Base-by-base conservation (phyloP, 2,888 invertebrate species). In the Epinotia bilunana region DNA sequence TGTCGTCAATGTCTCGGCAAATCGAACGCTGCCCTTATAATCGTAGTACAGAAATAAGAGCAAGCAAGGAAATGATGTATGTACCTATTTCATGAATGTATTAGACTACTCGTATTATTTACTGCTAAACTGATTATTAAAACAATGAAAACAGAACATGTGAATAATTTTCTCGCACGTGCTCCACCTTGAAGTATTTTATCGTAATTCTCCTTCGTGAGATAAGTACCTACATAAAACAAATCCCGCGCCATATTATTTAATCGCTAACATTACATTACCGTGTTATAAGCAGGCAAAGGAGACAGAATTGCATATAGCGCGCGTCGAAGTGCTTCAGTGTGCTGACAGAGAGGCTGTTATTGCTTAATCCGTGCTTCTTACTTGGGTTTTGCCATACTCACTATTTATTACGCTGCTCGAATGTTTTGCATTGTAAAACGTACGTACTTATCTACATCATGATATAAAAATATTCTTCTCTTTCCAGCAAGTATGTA, bases 171-270 rank as follows among this genome's bases (percentile, higher is more conserved):
- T 16, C 4, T 39, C 16, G 11, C 57, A 57, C 68, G 68, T 68
- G 68, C 43, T 67, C 13, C 43, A 43, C 16, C 20, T 57, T 57
- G 57, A 58, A 68, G 57, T 57, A 9, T 39, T 39, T 58, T 58
- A 68, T 68, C 68, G n/a, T 58, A 68, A 68, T 68, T 43, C 43
- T 18, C 57, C 13, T 57, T 33, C 39, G 12, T 39, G 12, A 33
- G 67, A 39, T 68, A 39, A 57, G 28, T 53, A 46, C n/a, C n/a
- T n/a, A n/a, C 46, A 49, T 53, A 13, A 65, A 65, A 53, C 11
- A 65, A 65, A 65, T 55, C 65, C 53, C 12, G n/a, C n/a, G 28
- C 11, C n/a, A 64, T 23, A 28, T 23, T 28, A 65, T 28, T 16
- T 65, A 55, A 55, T 55, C 53, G 53, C 18, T 28, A 12, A 65